Evolutionary conservation across 2,113 vertebrate genomes (phyloP).

Genomic region (Pelecanoides urinatrix): DNA sequence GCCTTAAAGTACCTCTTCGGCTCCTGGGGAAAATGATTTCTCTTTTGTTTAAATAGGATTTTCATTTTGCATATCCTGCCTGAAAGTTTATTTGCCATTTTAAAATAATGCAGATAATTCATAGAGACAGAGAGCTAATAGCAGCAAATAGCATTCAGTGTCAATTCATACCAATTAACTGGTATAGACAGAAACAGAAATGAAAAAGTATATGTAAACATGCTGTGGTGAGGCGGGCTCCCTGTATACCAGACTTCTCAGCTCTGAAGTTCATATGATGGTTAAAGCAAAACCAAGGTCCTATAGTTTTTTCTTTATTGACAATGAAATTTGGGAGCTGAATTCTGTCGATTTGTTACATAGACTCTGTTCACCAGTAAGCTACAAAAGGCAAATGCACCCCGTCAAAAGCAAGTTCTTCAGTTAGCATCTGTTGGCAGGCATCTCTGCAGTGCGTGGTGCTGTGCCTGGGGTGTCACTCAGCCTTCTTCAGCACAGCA

Average conservation of each 20-base stretch:
- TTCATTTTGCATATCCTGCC: neutral
- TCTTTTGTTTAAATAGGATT: neutral
- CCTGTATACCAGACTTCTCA: neutral
- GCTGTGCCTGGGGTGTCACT: neutral
- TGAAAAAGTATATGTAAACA: neutral
- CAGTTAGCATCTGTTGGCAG: neutral
- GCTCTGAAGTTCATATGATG: neutral
- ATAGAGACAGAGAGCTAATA: neutral
- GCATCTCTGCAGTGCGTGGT: neutral
- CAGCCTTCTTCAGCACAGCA: neutral
- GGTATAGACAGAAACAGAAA: neutral
- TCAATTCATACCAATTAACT: neutral
- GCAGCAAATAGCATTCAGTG: neutral
- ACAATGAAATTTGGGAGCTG: neutral
- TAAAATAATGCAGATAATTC: neutral
- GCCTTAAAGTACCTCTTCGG: neutral
- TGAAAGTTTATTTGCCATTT: neutral
- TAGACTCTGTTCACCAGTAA: neutral
- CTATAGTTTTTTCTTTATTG: neutral
- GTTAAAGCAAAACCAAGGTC: neutral
- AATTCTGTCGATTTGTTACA: neutral
- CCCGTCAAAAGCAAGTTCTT: neutral
- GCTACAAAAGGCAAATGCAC: neutral
- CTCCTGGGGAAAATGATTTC: neutral
- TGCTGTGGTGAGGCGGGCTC: neutral